These are phyloP conservation scores for Drosophila pseudoananassae DNA, from an alignment of 1,140 invertebrate species.

Conservation along the genomic window DNA sequence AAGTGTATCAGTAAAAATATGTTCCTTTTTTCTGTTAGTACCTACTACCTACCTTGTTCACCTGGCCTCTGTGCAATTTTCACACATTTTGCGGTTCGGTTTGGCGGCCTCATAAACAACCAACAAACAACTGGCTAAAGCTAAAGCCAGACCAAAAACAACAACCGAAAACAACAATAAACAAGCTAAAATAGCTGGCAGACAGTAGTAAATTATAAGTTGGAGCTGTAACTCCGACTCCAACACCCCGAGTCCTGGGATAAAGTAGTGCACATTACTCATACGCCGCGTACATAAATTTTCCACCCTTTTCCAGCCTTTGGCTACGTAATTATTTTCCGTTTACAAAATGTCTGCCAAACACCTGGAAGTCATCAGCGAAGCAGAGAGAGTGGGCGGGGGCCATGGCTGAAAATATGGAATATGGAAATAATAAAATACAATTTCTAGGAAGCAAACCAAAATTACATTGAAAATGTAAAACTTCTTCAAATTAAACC, in stretches of 20 bases:
- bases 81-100: conserved; percentile 73
- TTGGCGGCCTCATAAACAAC: conserved; percentile 66
- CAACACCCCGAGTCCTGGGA: conserved; percentile 46
- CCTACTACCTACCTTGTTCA: conserved; percentile 5
- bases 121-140: conserved; percentile 46
- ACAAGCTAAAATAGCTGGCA: conserved; percentile 70
- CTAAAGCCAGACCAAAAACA: conserved; percentile 30
- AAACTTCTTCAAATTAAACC: conserved; percentile 14
- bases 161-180: conserved; percentile 50
- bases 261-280: conserved; percentile 77
- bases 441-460: neutral
- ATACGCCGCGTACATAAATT: conserved; percentile 77
- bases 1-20: conserved; percentile 73
- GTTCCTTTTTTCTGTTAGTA: conserved; percentile 27
- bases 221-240: conserved; percentile 55
- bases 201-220: conserved; percentile 82
- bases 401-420: conserved; percentile 7
- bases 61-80: conserved; percentile 67
- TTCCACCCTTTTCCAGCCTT: conserved; percentile 41
- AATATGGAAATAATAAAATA: conserved; percentile 15
- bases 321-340: conserved; percentile 74
- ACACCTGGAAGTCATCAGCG: conserved; percentile 50
- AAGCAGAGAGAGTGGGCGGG: neutral
- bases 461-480: conserved; percentile 9
- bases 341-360: conserved; percentile 75